These are phyloP conservation scores for Tamias sibiricus DNA, from an alignment of 2,113 vertebrate species.

Conservation along the genomic window DNA sequence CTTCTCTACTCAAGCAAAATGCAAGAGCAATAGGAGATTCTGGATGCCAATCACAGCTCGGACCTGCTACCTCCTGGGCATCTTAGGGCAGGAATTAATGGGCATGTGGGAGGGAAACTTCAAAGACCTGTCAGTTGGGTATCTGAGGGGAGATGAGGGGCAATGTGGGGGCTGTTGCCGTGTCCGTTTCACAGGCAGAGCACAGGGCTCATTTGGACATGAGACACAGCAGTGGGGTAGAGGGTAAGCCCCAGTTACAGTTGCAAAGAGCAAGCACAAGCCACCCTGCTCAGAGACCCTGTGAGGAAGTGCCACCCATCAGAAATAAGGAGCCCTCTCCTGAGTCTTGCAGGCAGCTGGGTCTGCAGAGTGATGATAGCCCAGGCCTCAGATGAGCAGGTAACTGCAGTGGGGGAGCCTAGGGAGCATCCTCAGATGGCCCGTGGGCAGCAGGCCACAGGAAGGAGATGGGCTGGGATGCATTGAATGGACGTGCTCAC, in stretches of 20 bases:
- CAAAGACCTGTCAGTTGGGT: neutral
- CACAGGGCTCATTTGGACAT: neutral
- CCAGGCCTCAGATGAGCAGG: neutral
- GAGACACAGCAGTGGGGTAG: neutral
- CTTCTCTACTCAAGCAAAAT: neutral
- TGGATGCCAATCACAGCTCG: neutral
- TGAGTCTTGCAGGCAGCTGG: neutral
- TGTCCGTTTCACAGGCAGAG: neutral
- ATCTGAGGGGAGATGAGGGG: neutral
- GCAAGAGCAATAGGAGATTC: neutral
- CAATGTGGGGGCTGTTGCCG: neutral
- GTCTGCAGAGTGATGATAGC: neutral
- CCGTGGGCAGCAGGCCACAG: neutral
- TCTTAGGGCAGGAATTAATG: neutral
- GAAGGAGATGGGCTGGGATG: neutral
- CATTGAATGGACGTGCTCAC: neutral
- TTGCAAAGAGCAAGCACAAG: neutral
- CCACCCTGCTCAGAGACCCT: accelerated
- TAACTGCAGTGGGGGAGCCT: neutral
- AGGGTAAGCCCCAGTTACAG: neutral
- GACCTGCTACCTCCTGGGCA: neutral
- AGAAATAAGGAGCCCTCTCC: neutral
- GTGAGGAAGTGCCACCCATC: neutral
- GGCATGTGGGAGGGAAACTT: neutral
- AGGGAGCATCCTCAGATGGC: neutral